phyloP scores from a whole-genome alignment of 2,888 invertebrate species.

The Hanleya hanleyi region DNA sequence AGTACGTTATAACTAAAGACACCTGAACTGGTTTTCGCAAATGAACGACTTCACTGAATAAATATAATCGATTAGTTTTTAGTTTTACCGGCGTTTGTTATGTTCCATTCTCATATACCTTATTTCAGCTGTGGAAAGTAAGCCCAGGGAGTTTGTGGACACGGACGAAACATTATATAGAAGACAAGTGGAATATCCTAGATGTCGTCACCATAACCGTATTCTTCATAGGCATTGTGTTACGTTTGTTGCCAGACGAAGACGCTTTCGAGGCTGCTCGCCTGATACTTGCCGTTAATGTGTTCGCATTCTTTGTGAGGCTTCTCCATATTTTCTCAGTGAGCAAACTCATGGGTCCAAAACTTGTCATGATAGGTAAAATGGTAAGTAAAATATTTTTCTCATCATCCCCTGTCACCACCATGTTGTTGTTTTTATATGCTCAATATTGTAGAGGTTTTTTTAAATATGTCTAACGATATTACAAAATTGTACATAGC shows the following conservation, averaged over 20 bases:
- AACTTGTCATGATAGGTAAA: conserved; percentile 55
- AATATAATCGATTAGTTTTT: too few species aligned
- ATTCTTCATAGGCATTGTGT: conserved; percentile 43
- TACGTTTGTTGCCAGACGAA: conserved; percentile 41
- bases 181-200: conserved; percentile 56
- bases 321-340: conserved; percentile 52
- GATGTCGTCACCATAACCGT: conserved; percentile 42
- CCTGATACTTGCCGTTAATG: conserved; percentile 58
- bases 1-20: too few species aligned
- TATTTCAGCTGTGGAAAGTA: conserved; percentile 40
- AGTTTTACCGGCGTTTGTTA: too few species aligned
- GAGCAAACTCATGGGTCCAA: conserved; percentile 48
- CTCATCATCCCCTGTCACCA: too few species aligned
- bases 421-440: too few species aligned
- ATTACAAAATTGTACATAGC: too few species aligned
- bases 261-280: conserved; percentile 51
- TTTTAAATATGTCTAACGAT: too few species aligned
- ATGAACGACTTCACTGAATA: background rate
- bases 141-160: conserved; percentile 45
- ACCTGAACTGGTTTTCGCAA: background rate
- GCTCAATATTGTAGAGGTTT: too few species aligned
- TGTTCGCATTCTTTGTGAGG: conserved; percentile 55
- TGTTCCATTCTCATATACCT: too few species aligned
- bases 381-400: conserved; percentile 50
- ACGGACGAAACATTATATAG: conserved; percentile 57